A percentile compares a stretch with the other conserved stretches of the same genome.
Conservation (phyloP, 2,888 invertebrate genomes). For the Suillia variegata region DNA sequence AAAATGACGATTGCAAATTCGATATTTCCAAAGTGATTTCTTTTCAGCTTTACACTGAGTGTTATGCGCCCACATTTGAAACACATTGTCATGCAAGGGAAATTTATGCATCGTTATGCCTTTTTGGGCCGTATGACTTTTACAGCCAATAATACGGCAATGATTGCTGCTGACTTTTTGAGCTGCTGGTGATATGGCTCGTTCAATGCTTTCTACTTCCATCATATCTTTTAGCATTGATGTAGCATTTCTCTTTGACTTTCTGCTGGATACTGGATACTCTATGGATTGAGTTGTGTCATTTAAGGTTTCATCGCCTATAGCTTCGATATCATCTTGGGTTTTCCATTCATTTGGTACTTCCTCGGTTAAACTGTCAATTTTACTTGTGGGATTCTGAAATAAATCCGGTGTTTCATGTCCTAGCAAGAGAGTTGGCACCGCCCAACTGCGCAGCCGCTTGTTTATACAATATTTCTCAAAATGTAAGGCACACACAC, state of each 20-base stretch:
- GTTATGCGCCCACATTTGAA: neutral
- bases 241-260: no score
- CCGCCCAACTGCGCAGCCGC: slow-evolving; percentile 35
- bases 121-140: neutral
- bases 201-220: no score
- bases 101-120: neutral
- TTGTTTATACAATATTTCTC: slow-evolving; percentile 31
- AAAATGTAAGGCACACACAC: slow-evolving; percentile 34
- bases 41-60: neutral
- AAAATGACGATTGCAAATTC: neutral
- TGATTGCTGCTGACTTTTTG: no score
- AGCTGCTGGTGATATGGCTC: no score
- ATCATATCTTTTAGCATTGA: no score
- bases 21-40: neutral
- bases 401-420: slow-evolving; percentile 20
- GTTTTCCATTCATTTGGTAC: neutral
- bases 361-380: no score
- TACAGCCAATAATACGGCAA: neutral
- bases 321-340: neutral
- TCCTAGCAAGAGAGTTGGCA: slow-evolving; percentile 34
- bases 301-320: no score
- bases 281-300: neutral
- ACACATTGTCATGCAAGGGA: neutral
- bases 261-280: no score
- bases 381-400: slow-evolving; percentile 16